Conservation (phyloP, 2,888 invertebrate species). For the Elgonia sp. region DNA sequence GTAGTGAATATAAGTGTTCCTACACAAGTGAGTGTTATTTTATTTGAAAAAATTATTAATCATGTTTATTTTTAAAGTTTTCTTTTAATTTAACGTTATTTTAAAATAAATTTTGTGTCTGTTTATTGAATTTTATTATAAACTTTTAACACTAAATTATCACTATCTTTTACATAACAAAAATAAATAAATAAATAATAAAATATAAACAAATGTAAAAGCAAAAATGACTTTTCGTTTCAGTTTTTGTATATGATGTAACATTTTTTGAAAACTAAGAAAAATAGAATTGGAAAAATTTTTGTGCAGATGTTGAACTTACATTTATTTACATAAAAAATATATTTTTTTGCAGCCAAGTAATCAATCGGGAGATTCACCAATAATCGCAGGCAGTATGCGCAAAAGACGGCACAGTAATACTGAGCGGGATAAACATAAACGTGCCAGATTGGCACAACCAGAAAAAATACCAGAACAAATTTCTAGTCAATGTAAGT, state of each 20-base stretch:
- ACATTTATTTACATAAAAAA: constrained; percentile 1
- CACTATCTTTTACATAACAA: no score
- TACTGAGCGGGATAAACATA: constrained; percentile 83
- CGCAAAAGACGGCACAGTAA: constrained; percentile 84
- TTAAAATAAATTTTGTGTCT: no score
- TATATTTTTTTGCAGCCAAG: constrained; percentile 76
- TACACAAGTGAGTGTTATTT: constrained; percentile 79
- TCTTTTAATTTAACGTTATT: constrained; percentile 6
- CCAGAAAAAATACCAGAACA: constrained; percentile 76
- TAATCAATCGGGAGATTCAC: constrained; percentile 82
- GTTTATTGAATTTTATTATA: no score
- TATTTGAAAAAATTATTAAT: constrained; percentile 2
- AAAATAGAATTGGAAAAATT: no score
- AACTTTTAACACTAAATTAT: no score
- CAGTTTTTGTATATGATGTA: no score
- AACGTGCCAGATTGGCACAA: constrained; percentile 81
- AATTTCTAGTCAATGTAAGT: constrained; percentile 70
- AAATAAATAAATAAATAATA: no score
- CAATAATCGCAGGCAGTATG: constrained; percentile 82
- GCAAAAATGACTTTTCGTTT: no score
- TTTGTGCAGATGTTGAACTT: no score
- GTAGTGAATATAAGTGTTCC: constrained; percentile 86
- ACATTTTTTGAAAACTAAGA: no score
- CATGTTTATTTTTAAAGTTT: background rate
- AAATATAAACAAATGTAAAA: no score